Conservation (phyloP, 1,140 invertebrate genomes). For the Heliconius hewitsoni region DNA sequence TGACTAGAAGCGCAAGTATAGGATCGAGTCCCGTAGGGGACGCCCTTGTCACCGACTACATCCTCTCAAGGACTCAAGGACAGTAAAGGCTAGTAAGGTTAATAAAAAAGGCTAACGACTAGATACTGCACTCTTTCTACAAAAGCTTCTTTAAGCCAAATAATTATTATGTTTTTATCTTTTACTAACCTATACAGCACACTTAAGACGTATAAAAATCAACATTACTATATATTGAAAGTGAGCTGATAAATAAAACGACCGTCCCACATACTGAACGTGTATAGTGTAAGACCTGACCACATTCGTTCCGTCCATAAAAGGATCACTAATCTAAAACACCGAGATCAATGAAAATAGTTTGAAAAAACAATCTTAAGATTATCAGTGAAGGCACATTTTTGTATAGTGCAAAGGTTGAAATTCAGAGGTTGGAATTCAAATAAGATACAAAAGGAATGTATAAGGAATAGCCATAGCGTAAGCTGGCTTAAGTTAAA, state of each 20-base stretch:
- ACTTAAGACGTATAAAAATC: background rate
- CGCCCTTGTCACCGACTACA: no score
- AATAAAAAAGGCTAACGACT: no score
- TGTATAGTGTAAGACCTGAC: background rate
- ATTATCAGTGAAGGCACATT: background rate
- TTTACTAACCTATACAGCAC: no score
- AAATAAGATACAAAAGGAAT: constrained; percentile 45
- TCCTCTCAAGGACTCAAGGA: no score
- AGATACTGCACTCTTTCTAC: background rate
- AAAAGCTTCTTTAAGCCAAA: background rate
- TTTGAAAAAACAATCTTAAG: constrained; percentile 2
- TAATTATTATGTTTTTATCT: background rate
- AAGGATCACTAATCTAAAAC: constrained; percentile 28
- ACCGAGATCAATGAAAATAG: background rate
- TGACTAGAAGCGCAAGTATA: no score
- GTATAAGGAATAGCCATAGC: background rate
- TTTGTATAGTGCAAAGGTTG: background rate
- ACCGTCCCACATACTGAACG: background rate
- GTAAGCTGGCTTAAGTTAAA: constrained; percentile 18
- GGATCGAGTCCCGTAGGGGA: no score
- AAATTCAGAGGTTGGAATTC: constrained; percentile 43
- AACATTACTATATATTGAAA: constrained; percentile 14
- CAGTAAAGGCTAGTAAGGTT: no score
- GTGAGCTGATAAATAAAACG: constrained; percentile 6
- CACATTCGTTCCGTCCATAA: constrained; percentile 33